Percentiles rank a stretch among this genome's conserved stretches.
Conservation (phyloP, 2,113 vertebrate genomes). For the Halcyon malimbica region DNA sequence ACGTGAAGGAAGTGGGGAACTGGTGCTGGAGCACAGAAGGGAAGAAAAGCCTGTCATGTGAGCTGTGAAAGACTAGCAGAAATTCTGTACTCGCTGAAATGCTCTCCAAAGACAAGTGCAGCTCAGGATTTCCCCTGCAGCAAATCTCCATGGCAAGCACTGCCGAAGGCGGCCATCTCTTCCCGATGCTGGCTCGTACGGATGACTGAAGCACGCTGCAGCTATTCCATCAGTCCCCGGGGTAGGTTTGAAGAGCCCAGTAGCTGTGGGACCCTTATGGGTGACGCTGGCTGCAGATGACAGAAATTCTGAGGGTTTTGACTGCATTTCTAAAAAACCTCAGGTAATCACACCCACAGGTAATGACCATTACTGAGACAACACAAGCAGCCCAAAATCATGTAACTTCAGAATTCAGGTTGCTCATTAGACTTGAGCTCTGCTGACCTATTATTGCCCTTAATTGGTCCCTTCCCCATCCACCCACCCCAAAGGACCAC, state of each 20-base stretch:
- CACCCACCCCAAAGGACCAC: background rate
- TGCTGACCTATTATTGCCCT: background rate
- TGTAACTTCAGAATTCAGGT: background rate
- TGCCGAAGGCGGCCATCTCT: background rate
- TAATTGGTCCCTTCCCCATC: background rate
- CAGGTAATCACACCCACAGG: background rate
- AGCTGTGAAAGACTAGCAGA: background rate
- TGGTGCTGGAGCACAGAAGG: background rate
- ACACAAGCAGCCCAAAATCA: background rate
- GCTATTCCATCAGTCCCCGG: fast-evolving
- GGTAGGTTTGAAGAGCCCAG: background rate
- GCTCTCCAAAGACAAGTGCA: background rate
- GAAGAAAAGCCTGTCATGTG: fast-evolving
- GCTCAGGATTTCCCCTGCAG: background rate
- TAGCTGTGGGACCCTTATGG: fast-evolving
- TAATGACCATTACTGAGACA: background rate
- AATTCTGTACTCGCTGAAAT: background rate
- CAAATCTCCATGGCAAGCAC: fast-evolving
- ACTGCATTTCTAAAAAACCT: fast-evolving
- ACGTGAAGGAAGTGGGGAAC: background rate
- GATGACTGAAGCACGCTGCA: fast-evolving
- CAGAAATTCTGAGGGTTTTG: background rate
- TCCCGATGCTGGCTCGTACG: fast-evolving
- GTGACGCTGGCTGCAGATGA: background rate
- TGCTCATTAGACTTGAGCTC: background rate